Evolutionary conservation across 1,140 invertebrate species (phyloP).

Genomic region (Panagrolaimus sp.): DNA sequence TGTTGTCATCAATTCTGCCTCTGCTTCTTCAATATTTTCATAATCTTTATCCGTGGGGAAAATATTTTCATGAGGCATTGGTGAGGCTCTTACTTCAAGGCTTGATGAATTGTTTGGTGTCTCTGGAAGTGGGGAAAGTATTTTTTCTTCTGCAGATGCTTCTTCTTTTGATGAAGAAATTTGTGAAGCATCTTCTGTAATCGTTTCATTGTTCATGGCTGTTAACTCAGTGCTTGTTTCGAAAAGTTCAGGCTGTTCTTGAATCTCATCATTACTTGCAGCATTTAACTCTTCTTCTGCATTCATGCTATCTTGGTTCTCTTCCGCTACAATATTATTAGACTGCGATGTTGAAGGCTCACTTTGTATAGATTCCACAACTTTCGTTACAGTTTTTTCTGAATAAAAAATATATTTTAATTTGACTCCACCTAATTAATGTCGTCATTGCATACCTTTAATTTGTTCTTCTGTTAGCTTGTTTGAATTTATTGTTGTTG

Average conservation of each 20-base stretch:
- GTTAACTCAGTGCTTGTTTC: neutral
- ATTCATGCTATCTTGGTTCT: too few relatives aligned
- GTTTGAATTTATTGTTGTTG: neutral
- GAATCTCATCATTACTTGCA: neutral
- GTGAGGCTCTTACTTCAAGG: neutral
- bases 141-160: neutral
- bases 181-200: neutral
- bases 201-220: neutral
- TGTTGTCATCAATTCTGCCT: constrained; percentile 3
- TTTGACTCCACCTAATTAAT: too few relatives aligned
- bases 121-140: neutral
- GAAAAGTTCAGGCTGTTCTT: neutral
- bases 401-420: too few relatives aligned
- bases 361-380: too few relatives aligned
- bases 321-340: too few relatives aligned
- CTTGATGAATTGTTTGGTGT: neutral
- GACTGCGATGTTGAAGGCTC: too few relatives aligned
- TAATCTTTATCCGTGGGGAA: constrained; percentile 14
- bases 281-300: too few relatives aligned
- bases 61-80: neutral
- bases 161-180: neutral
- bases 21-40: constrained; percentile 7
- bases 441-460: too few relatives aligned
- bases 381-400: too few relatives aligned
- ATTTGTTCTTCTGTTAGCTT: too few relatives aligned